Evolutionary conservation across 2,797 vertebrate species (phyloP), one percentile per base, ranked within the genome.

Genomic region (Caiman crocodilus): DNA sequence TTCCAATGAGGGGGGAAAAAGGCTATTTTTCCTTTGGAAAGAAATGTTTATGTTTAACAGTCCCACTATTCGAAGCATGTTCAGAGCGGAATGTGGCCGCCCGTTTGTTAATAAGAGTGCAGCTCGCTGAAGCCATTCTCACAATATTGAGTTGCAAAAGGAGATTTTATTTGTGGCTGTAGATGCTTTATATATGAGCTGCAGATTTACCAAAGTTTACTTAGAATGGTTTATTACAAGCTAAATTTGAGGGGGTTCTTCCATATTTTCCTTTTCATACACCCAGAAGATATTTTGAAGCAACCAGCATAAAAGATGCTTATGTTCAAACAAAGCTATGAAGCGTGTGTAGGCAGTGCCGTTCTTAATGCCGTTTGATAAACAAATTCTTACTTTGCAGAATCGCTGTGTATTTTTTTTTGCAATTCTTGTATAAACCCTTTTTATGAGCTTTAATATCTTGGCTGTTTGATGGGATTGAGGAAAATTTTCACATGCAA

Each of bases 161-260:
- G 81, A 95, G 96, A 87, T 67, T 87, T 50, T 30, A 20, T 84
- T 90, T 94, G 85, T 71, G 94, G 93, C 71, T 84, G 85, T 58
- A 92, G 90, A 88, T 93, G 32, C 50, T 96, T 96, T 85, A 95
- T 85, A 96, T 93, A 94, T 93, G 90, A 83, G 95, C 90, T 94
- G 94, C 95, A 23, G 32, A 42, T 92, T 95, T 96, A 97, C 96
- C 96, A 95, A 94, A 94, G 90, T 75, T 91, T 94, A 94, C 95
- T 96, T 95, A 30, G 79, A 84, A 35, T 14, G 28, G 55, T 42
- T 20, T 79, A 64, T 57, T 61, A 26, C 17, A 80, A 56, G n/a
- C 30, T 50, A 80, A 50, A 92, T 96, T 94, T 95, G 93, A 96
- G 94, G 91, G 75, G 87, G 56, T 69, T 61, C 94, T 96, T 95